Evolutionary conservation across 2,113 vertebrate genomes (phyloP).

Genomic region (Platysteira castanea): DNA sequence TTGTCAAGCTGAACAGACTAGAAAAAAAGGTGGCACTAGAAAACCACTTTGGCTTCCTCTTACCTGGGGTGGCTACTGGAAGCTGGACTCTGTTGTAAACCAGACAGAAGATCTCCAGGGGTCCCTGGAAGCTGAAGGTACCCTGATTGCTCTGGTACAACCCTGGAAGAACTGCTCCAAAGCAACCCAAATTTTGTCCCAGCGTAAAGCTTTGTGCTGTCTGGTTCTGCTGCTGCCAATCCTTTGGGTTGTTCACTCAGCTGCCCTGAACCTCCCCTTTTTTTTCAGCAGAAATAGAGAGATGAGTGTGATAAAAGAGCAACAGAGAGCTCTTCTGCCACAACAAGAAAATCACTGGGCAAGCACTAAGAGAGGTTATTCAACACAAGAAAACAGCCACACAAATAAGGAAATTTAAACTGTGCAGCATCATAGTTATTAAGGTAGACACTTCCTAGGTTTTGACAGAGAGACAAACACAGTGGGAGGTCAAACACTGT

Average conservation of each 20-base stretch:
- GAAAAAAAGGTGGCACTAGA: neutral
- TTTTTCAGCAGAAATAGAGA: neutral
- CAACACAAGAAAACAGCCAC: neutral
- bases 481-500: neutral
- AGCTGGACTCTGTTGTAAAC: neutral
- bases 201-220: fast-evolving
- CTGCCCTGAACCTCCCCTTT: neutral
- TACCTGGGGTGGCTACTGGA: neutral
- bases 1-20: neutral
- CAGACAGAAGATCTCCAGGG: neutral
- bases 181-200: fast-evolving
- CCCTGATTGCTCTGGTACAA: neutral
- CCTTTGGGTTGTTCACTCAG: neutral
- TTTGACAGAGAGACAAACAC: neutral
- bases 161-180: neutral
- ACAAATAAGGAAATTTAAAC: neutral
- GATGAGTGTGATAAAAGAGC: neutral
- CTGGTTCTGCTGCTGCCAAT: neutral
- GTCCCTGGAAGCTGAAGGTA: neutral
- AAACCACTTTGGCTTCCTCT: neutral
- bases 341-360: neutral
- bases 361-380: neutral
- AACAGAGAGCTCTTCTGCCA: neutral
- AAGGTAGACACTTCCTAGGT: neutral
- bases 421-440: neutral